Base-by-base conservation (phyloP, 1,140 invertebrate genomes). In the Orussus abietinus region DNA sequence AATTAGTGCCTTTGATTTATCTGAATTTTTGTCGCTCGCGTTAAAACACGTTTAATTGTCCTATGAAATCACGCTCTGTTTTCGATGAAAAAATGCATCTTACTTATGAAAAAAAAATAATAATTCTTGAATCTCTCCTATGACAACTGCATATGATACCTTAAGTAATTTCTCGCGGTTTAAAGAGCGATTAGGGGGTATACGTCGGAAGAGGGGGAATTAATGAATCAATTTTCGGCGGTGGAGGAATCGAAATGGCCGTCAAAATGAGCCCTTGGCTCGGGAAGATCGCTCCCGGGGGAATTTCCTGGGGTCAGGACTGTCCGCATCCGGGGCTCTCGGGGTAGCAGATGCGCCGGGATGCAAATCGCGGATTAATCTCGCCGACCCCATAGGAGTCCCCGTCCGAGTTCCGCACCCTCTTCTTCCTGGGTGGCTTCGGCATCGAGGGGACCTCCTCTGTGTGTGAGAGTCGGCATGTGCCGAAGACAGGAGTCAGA, bases 361-460 rank as follows among this genome's bases (percentile, higher is more conserved):
- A 67, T 67, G 64, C 59, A 67, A 67, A 67, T 66, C 61, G 56
- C 39, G 61, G 58, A 67, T 67, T 67, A 67, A 67, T 66, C 59
- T 62, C 58, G 55, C 54, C 56, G 50, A 49, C 49, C 52, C 57
- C 47, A 51, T 51, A 26, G n/a, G 31, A 22, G n/a, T n/a, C n/a
- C n/a, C n/a, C 49, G 38, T 31, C 40, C 40, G 32, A 44, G 26
- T 30, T 31, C 32, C 37, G 40, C 20, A 19, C 12, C 26, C 37
- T n/a, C 1, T 33, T 13, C 17, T 30, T 29, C n/a, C 39, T 5
- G 11, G 38, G 15, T 28, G 35, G 35, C 39, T 35, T 42, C 35
- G 28, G 47, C 35, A 37, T 39, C 43, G 47, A 57, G 22, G 22
- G 22, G 22, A 6, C 22, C 22, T 25, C 22, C 22, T 6, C 17